phyloP scores from a whole-genome alignment of 2,113 vertebrate species.

The Phalacrocorax pelagicus region DNA sequence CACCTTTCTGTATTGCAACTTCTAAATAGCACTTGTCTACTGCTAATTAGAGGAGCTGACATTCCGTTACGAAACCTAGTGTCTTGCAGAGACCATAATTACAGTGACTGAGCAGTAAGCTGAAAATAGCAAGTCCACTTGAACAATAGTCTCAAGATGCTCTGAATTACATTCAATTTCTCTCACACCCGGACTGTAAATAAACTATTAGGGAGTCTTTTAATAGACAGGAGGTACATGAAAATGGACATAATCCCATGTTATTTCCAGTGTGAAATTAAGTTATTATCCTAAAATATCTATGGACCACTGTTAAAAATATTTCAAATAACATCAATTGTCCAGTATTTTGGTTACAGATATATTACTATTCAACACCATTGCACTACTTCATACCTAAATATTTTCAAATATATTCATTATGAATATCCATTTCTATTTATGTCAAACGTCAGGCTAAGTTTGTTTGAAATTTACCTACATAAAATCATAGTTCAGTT shows the following conservation, averaged over 20 bases:
- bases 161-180: not conserved
- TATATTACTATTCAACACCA: not conserved
- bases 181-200: not conserved
- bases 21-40: not conserved
- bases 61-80: not conserved
- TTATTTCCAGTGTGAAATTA: not conserved
- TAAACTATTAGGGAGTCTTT: not conserved
- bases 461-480: not conserved
- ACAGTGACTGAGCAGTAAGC: not conserved
- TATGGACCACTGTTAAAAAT: not conserved
- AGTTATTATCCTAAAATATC: not conserved
- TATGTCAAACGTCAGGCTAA: not conserved
- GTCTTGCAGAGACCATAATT: not conserved
- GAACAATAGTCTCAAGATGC: not conserved
- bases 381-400: not conserved
- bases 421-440: not conserved
- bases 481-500: not conserved
- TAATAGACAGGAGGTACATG: too few relatives aligned
- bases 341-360: not conserved
- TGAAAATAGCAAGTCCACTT: not conserved
- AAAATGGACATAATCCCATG: too few relatives aligned
- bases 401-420: not conserved
- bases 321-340: not conserved
- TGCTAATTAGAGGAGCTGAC: not conserved
- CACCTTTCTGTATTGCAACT: not conserved